A percentile compares a stretch with the other conserved stretches of the same genome.
phyloP scores from a whole-genome alignment of 2,113 vertebrate species.

The Steatornis caripensis region DNA sequence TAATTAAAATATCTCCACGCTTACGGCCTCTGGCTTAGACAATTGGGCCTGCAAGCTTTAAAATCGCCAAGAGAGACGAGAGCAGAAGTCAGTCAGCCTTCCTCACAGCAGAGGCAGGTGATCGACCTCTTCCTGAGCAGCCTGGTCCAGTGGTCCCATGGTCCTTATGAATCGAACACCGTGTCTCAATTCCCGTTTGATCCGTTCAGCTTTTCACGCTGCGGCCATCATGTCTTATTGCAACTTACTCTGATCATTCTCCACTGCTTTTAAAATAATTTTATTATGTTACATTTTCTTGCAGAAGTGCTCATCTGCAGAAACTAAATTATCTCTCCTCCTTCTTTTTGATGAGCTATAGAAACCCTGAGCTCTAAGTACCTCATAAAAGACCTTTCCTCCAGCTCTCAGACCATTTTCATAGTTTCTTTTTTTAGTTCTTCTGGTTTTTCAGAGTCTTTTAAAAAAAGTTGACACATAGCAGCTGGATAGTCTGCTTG shows the following conservation, averaged over 20 bases:
- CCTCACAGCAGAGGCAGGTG: neutral
- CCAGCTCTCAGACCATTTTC: neutral
- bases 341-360: neutral
- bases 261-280: neutral
- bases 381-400: neutral
- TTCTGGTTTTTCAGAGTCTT: neutral
- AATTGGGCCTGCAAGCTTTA: too few species aligned
- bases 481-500: too few species aligned
- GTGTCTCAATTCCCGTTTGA: neutral
- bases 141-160: neutral
- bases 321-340: neutral
- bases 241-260: too few species aligned
- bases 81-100: neutral
- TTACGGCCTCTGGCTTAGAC: too few species aligned
- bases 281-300: neutral
- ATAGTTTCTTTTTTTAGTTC: neutral
- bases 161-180: too few species aligned
- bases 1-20: neutral
- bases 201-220: neutral
- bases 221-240: rapidly evolving
- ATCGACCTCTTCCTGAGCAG: neutral
- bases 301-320: neutral
- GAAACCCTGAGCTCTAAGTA: neutral
- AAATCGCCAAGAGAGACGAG: neutral
- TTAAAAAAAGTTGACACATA: rapidly evolving